These are phyloP conservation scores for Nannobrachium achirus DNA, from an alignment of 2,113 vertebrate species.

Conservation along the genomic window DNA sequence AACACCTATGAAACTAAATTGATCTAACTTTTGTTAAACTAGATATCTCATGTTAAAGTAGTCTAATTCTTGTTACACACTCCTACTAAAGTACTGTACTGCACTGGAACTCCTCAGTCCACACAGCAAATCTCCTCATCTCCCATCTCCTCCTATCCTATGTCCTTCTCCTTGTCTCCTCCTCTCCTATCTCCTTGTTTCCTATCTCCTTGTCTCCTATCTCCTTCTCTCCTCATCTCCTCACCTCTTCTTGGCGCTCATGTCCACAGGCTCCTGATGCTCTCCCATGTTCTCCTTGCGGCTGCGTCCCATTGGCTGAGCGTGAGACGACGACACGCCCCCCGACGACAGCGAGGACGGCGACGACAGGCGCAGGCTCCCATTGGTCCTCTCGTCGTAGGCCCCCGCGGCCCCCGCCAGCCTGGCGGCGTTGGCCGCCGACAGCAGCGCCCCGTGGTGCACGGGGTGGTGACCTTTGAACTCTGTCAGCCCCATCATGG, in stretches of 20 bases:
- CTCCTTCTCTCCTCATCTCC: conserved; percentile 3
- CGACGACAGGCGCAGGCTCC: conserved; percentile 69
- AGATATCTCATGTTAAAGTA: no score
- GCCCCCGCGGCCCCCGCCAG: conserved; percentile 20
- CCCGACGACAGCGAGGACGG: conserved; percentile 65
- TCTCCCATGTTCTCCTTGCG: conserved; percentile 89
- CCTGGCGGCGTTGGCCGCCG: conserved; percentile 14
- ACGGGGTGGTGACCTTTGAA: conserved; percentile 12
- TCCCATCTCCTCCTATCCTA: no score
- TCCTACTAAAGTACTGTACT: no score
- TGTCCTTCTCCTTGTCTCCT: no score
- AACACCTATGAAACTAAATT: no score
- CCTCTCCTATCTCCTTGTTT: no score
- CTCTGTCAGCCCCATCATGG: conserved; percentile 71
- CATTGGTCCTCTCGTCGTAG: conserved; percentile 62
- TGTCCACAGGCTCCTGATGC: conserved; percentile 88
- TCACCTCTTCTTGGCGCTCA: conserved; percentile 87
- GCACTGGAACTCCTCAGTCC: no score
- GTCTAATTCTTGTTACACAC: no score
- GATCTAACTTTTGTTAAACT: no score
- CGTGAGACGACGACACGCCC: conserved; percentile 77
- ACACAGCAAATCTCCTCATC: no score
- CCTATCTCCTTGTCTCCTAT: neutral
- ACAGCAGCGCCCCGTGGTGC: neutral
- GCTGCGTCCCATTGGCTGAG: conserved; percentile 77